A percentile compares a stretch with the other conserved stretches of the same genome.
Evolutionary conservation across 2,888 invertebrate species (phyloP).

Genomic region (Masnerella sp.): DNA sequence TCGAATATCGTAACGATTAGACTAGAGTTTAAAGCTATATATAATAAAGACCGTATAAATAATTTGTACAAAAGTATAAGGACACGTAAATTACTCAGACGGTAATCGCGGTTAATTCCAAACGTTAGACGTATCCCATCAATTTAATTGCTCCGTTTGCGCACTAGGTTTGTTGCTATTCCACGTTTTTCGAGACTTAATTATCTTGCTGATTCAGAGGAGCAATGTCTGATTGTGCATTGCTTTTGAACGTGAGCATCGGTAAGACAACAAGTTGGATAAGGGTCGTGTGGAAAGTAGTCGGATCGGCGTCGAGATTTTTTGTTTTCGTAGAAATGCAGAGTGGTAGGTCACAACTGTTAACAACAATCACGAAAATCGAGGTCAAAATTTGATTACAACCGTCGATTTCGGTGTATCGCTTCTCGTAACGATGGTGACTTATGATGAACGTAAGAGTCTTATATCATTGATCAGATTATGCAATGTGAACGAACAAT

Average conservation of each 20-base stretch:
- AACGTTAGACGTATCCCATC: background rate
- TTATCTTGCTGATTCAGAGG: conserved; percentile 2
- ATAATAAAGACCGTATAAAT: too few relatives aligned
- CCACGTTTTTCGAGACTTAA: conserved; percentile 25
- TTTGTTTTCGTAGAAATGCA: conserved; percentile 58
- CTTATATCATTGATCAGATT: conserved; percentile 77
- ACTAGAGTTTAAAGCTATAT: too few relatives aligned
- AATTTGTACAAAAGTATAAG: too few relatives aligned
- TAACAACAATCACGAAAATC: conserved; percentile 17
- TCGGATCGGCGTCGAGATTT: conserved; percentile 54
- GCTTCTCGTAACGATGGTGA: conserved; percentile 63
- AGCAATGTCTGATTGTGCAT: conserved; percentile 21
- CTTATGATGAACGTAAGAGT: conserved; percentile 75
- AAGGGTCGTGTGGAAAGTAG: conserved; percentile 55
- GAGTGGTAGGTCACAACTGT: conserved; percentile 26
- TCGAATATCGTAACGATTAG: too few relatives aligned
- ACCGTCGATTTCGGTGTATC: too few relatives aligned
- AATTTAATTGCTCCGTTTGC: conserved; percentile 16
- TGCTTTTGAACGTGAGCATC: conserved; percentile 27
- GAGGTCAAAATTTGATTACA: too few relatives aligned
- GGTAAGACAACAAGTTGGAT: conserved; percentile 52
- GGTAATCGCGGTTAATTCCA: conserved; percentile 2
- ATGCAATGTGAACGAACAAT: conserved; percentile 78
- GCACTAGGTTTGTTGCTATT: conserved; percentile 23
- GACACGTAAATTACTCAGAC: too few relatives aligned